phyloP scores from a whole-genome alignment of 2,797 vertebrate genomes.

The Anas capensis region DNA sequence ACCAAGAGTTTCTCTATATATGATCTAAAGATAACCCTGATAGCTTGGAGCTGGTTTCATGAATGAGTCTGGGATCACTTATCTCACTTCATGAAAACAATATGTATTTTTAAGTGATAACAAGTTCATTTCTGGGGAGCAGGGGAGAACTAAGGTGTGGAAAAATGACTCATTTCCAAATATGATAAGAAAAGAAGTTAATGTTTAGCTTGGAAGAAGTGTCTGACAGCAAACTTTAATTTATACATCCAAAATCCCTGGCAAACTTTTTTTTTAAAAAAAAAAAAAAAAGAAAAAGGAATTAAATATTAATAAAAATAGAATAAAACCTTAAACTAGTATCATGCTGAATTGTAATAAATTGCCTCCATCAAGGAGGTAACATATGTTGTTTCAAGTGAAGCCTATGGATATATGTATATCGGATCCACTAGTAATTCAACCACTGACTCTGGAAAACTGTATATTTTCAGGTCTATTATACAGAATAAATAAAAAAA shows the following conservation, averaged over 20 bases:
- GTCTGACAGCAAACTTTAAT: slow-evolving; percentile 18
- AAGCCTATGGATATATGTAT: neutral
- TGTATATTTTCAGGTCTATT: neutral
- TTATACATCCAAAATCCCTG: neutral
- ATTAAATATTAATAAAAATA: neutral
- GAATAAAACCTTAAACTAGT: neutral
- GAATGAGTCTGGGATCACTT: neutral
- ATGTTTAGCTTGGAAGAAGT: neutral
- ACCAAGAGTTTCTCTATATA: neutral
- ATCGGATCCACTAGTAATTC: neutral
- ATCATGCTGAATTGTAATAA: neutral
- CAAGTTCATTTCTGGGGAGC: neutral
- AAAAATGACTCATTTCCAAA: slow-evolving; percentile 11
- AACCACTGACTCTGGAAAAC: neutral
- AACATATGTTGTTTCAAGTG: neutral
- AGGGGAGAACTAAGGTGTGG: neutral
- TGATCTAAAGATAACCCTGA: slow-evolving; percentile 1
- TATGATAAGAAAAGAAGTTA: neutral
- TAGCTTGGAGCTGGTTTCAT: neutral
- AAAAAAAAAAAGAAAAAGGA: neutral
- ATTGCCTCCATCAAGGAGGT: neutral
- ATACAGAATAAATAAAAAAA: neutral
- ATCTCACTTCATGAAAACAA: neutral
- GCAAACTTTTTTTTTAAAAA: neutral
- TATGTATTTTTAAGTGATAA: neutral